phyloP scores from a whole-genome alignment of 2,113 vertebrate species.

The Chionodraco myersi region DNA sequence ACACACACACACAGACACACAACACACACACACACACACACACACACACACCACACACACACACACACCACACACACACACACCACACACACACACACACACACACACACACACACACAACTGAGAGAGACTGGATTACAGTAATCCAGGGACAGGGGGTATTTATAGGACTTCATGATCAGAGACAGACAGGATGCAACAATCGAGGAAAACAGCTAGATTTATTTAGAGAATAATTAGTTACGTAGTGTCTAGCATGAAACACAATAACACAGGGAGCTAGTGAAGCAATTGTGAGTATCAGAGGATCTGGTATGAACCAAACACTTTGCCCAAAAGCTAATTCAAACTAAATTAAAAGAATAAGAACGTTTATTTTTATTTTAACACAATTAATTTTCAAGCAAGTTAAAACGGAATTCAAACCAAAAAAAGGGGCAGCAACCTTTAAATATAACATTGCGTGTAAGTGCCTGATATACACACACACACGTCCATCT shows the following conservation, averaged over 20 bases:
- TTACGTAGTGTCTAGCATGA: constrained; percentile 8
- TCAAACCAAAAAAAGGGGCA: too few species aligned
- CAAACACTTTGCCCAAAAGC: not conserved
- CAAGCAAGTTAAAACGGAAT: too few species aligned
- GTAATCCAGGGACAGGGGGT: constrained; percentile 65
- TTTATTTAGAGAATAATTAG: constrained; percentile 37
- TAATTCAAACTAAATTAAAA: not conserved
- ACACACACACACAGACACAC: constrained; percentile 1
- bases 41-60: not conserved
- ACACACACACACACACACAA: not conserved
- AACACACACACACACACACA: constrained; percentile 21
- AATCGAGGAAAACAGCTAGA: constrained; percentile 63
- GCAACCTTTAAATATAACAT: too few species aligned
- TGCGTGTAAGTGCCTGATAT: too few species aligned
- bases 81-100: constrained; percentile 20
- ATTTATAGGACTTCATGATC: constrained; percentile 69
- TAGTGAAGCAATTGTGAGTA: not conserved
- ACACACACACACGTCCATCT: not conserved
- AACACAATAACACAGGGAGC: constrained; percentile 10
- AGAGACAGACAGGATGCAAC: constrained; percentile 55
- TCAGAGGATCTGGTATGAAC: not conserved
- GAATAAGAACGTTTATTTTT: too few species aligned
- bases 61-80: constrained; percentile 15
- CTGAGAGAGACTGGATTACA: constrained; percentile 64
- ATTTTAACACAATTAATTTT: too few species aligned